phyloP scores from a whole-genome alignment of 2,113 vertebrate species.

The Plestiodon gilberti region DNA sequence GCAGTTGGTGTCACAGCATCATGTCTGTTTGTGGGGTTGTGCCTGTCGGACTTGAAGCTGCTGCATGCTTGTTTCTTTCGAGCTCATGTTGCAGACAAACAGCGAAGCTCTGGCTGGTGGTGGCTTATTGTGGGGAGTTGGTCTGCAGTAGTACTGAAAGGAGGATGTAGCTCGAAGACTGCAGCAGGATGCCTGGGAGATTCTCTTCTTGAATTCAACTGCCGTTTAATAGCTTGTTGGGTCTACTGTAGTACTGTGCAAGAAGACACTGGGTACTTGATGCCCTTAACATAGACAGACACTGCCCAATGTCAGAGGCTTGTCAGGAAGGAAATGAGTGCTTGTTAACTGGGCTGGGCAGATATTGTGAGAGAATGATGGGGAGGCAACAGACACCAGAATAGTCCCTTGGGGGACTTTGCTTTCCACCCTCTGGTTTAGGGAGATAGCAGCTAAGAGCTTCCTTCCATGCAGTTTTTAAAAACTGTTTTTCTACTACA shows the following conservation, averaged over 20 bases:
- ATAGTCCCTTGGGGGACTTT: too few species aligned
- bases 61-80: not conserved
- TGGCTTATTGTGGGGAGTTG: not conserved
- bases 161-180: constrained; percentile 1
- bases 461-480: not conserved
- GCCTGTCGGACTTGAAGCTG: not conserved
- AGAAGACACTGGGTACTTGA: not conserved
- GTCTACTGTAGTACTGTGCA: not conserved
- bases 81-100: constrained; percentile 2
- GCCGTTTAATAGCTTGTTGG: not conserved
- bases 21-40: not conserved
- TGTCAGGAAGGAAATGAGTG: not conserved
- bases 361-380: not conserved
- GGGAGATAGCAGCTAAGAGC: not conserved
- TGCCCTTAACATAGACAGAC: not conserved
- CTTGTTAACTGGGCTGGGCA: not conserved
- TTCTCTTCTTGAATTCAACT: not conserved
- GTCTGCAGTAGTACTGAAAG: not conserved
- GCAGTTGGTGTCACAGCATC: not conserved
- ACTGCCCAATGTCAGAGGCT: constrained; percentile 18
- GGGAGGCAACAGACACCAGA: not conserved
- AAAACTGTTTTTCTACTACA: not conserved
- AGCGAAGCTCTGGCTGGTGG: not conserved
- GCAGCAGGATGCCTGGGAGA: constrained; percentile 20
- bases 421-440: not conserved